Conservation (phyloP, 2,113 vertebrate genomes). For the Trematocara macrostoma region DNA sequence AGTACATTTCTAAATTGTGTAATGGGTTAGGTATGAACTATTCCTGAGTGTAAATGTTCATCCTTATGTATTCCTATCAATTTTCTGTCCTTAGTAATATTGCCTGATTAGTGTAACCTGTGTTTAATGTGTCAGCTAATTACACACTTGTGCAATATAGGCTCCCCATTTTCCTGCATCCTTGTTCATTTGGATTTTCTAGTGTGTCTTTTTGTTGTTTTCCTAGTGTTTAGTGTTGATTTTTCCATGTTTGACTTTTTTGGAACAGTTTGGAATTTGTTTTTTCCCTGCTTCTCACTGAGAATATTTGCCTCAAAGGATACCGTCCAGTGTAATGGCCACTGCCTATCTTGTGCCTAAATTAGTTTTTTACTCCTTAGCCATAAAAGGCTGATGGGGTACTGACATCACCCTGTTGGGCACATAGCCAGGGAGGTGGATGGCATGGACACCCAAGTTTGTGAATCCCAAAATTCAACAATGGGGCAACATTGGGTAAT, state of each 20-base stretch:
- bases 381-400: background rate
- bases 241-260: background rate
- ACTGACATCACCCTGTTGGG: background rate
- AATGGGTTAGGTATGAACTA: background rate
- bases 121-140: background rate
- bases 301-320: background rate
- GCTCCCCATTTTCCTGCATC: too few relatives aligned
- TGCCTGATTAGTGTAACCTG: rapidly evolving
- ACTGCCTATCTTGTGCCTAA: background rate
- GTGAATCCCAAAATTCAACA: background rate
- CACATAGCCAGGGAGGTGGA: background rate
- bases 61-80: rapidly evolving
- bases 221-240: background rate
- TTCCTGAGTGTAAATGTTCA: background rate
- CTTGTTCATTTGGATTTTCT: too few relatives aligned
- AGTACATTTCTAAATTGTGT: background rate
- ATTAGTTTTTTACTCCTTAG: background rate
- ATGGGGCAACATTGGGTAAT: background rate
- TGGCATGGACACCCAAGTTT: background rate
- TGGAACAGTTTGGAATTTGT: background rate
- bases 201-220: background rate
- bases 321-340: background rate
- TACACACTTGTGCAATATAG: too few relatives aligned
- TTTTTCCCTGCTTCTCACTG: rapidly evolving
- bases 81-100: background rate